Percentiles rank a stretch among this genome's conserved stretches.
Conservation (phyloP, 2,797 vertebrate genomes). For the Esox masquinongy region DNA sequence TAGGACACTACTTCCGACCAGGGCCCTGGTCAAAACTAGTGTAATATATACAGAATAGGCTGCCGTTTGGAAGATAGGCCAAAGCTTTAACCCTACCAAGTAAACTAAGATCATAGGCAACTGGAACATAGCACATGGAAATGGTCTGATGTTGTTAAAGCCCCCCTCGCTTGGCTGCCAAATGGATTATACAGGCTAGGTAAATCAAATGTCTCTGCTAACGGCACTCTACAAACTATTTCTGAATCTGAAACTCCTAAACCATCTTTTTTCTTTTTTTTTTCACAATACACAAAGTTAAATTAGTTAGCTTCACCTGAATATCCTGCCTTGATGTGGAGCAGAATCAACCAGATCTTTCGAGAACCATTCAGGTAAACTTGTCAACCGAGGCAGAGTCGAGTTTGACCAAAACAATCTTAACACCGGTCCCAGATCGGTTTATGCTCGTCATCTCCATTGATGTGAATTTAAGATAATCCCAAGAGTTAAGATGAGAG, state of each 20-base stretch:
- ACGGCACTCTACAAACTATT: conserved; percentile 54
- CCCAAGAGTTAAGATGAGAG: not conserved
- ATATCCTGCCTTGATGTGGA: conserved; percentile 67
- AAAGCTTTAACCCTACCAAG: conserved; percentile 58
- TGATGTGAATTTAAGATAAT: not conserved
- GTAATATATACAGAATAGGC: not conserved
- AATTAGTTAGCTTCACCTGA: conserved; percentile 68
- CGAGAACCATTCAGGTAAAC: conserved; percentile 45
- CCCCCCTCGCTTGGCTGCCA: conserved; percentile 59
- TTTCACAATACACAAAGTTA: conserved; percentile 64
- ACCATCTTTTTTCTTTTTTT: conserved; percentile 46
- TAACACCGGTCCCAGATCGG: not conserved
- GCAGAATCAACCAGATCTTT: conserved; percentile 56
- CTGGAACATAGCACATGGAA: conserved; percentile 73
- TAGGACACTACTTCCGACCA: not conserved
- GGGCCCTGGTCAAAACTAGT: not conserved
- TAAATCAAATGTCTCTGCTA: conserved; percentile 52
- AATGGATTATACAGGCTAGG: conserved; percentile 49
- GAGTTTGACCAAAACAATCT: conserved; percentile 43
- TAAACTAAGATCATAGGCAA: conserved; percentile 62
- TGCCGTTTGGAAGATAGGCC: accelerated
- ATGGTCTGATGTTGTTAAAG: conserved; percentile 51
- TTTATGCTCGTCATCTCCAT: not conserved
- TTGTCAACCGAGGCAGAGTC: conserved; percentile 46
- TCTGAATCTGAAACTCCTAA: conserved; percentile 53